These are phyloP conservation scores for Pseudomugil gertrudae DNA, from an alignment of 2,797 vertebrate species.

Conservation along the genomic window DNA sequence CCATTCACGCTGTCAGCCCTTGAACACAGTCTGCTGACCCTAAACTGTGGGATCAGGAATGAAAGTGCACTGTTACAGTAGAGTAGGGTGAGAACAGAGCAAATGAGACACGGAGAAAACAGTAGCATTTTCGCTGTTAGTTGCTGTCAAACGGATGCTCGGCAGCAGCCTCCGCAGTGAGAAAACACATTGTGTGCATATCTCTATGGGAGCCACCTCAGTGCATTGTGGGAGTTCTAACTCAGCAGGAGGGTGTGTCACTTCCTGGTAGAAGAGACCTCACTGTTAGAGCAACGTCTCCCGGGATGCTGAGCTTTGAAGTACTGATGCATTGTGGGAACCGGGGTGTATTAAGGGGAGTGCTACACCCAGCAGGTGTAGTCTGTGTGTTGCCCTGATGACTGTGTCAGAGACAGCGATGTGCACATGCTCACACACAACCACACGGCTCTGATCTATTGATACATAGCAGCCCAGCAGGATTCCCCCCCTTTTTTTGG, in stretches of 20 bases:
- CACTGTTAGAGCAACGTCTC: conserved; percentile 72
- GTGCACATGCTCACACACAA: conserved; percentile 25
- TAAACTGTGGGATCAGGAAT: conserved; percentile 41
- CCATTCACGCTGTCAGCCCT: conserved; percentile 39
- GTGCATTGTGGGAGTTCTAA: conserved; percentile 75
- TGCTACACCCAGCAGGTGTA: conserved; percentile 66
- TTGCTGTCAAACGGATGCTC: conserved; percentile 54
- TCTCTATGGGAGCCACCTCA: conserved; percentile 62
- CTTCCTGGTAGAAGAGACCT: conserved; percentile 76
- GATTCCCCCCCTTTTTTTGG: conserved; percentile 69
- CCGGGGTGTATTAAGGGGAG: conserved; percentile 64
- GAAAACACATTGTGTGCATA: conserved; percentile 51
- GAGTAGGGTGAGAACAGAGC: conserved; percentile 9
- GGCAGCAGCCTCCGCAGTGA: conserved; percentile 43
- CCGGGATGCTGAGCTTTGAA: conserved; percentile 74
- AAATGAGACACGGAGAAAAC: conserved; percentile 24
- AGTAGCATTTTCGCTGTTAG: conserved; percentile 25
- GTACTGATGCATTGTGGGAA: conserved; percentile 75
- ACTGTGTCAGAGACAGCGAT: conserved; percentile 46
- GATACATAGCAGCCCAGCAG: conserved; percentile 74
- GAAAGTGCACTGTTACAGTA: conserved; percentile 36
- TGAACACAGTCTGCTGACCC: conserved; percentile 43
- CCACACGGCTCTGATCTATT: conserved; percentile 68
- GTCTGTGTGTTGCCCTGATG: conserved; percentile 61
- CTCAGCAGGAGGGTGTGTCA: conserved; percentile 76